Evolutionary conservation across 1,140 invertebrate species (phyloP), one percentile per base, ranked within the genome.

Genomic region (Kradibia gibbosae): DNA sequence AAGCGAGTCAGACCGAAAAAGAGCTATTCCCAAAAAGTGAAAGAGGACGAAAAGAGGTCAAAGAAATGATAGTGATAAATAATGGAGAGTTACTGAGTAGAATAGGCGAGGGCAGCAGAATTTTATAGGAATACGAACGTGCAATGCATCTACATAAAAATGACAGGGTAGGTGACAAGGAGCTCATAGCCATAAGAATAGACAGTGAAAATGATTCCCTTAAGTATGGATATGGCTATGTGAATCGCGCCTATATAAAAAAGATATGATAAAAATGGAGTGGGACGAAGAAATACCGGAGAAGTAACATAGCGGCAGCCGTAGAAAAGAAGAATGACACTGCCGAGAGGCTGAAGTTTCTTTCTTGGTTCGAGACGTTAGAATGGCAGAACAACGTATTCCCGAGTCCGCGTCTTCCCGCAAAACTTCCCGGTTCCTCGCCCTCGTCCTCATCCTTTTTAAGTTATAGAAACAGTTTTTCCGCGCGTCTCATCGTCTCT

Each of bases 141-240:
- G 57, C 74, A 48, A 77, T 77, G 74, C 74, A 77, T 77, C 74
- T 77, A 65, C 74, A 77, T 77, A 77, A 77, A 75, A 77, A 45
- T 53, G 62, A 70, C 48, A 78, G 48, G 57, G 17, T 28, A 17
- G 34, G 34, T 0, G 53, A 74, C 28, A 20, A 74, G 31, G 53
- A n/a, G 73, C 25, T 1, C 13, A 11, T 17, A 22, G 15, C 34
- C 34, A 39, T 34, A n/a, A 0, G 15, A 57, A 39, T 0, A 15
- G 11, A 1, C 28, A 3, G 25, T 11, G 50, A 53, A 20, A n/a
- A 50, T 45, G 76, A n/a, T 20, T 65, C n/a, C 36, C 42, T 15
- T 31, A 7, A 3, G 17, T 48, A 48, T 8, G 48, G n/a, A 5
- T 31, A 31, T 71, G 48, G 10, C 1, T 45, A 42, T 45, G 7